Evolutionary conservation across 2,888 invertebrate species (phyloP), one percentile per base, ranked within the genome.

Genomic region (Cryptocephalus primarius): DNA sequence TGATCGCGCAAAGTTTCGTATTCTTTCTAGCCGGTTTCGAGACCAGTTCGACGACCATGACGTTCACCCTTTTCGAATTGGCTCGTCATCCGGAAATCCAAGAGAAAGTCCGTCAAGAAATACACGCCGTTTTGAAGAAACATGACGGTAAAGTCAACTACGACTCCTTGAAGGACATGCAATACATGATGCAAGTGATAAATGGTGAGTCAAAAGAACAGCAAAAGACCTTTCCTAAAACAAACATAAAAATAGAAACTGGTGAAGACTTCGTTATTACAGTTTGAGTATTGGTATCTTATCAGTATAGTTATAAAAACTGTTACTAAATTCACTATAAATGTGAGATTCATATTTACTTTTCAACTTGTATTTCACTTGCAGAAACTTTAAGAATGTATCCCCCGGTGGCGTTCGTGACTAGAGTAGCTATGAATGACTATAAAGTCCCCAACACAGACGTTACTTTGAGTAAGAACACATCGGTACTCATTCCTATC

Each of bases 21-120:
- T 77, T 81, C 54, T 75, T 75, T 47, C 46, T 72, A 73, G 75
- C 73, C 34, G 74, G 73, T 2, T 73, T 68, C 52, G 73, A 73
- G 52, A 74, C 74, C 1, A 39, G 13, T 31, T 38, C 34, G 34
- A 34, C 32, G 14, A 14, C 33, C 31, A 44, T 44, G 44, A 22
- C 33, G 10, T 72, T 66, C 43, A 47, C 65, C 1, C 57, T 67
- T 1, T 72, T 67, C 50, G 62, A 69, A 31, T 50, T 75, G 14
- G 72, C 74, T 0, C 40, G 45, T 6, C 60, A 74, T 54, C 60
- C 57, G 0, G 60, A 68, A 1, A 51, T 71, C 1, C 75, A 75
- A 39, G 36, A 44, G 10, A 71, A 63, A 43, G 50, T 71, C 1
- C 58, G 72, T 12, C 46, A 58, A 1, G 75, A 76, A 56, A 68